phyloP scores from a whole-genome alignment of 1,140 invertebrate genomes.

The Aplysia californica region DNA sequence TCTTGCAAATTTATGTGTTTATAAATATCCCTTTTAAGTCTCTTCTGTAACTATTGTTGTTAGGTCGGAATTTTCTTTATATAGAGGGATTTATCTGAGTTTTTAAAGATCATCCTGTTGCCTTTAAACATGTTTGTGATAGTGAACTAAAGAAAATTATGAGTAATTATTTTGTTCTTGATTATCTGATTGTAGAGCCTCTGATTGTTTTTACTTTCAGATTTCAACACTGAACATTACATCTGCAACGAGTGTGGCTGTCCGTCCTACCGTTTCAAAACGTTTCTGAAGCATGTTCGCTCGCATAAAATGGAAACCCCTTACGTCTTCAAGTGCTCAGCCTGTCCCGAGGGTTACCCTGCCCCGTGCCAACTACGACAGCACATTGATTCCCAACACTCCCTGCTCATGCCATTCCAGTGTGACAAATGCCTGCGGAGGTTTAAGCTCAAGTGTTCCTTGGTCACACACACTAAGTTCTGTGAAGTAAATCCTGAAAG shows the following conservation, averaged over 20 bases:
- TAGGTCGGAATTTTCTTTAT: neutral
- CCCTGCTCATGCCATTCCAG: conserved; percentile 14
- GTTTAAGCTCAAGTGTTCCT: conserved; percentile 16
- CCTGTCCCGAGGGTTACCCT: conserved; percentile 5
- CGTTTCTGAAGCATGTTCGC: conserved; percentile 2
- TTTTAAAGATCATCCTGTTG: neutral
- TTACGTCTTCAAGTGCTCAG: neutral
- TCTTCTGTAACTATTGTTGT: neutral
- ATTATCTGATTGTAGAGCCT: neutral
- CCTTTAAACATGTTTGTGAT: no score
- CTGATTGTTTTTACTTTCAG: neutral
- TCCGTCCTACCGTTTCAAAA: neutral
- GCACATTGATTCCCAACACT: conserved; percentile 17
- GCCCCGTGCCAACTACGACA: conserved; percentile 5
- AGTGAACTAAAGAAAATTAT: neutral
- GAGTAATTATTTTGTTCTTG: neutral
- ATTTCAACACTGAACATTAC: neutral
- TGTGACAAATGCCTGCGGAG: conserved; percentile 3
- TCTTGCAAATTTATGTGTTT: no score
- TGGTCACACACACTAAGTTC: conserved; percentile 5
- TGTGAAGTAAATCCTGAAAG: conserved; percentile 9
- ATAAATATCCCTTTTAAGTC: no score
- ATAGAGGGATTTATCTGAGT: neutral
- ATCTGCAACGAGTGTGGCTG: conserved; percentile 12
- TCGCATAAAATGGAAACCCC: neutral